phyloP scores from a whole-genome alignment of 2,113 vertebrate genomes.

The Oceanodroma tethys region DNA sequence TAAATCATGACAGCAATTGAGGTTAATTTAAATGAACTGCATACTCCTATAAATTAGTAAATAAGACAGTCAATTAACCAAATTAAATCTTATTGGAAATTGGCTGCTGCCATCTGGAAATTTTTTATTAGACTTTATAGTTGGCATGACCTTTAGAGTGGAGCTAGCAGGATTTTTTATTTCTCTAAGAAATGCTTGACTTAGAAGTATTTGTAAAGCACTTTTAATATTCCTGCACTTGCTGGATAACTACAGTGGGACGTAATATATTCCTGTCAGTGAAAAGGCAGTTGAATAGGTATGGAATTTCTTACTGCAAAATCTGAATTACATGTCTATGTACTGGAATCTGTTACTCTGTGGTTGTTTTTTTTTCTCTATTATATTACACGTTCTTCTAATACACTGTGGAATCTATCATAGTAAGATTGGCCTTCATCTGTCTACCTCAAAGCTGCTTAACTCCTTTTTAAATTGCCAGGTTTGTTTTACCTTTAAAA shows the following conservation, averaged over 20 bases:
- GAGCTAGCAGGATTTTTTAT: neutral
- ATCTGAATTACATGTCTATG: neutral
- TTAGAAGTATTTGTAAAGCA: slow-evolving; percentile 4
- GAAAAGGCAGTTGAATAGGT: neutral
- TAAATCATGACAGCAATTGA: slow-evolving; percentile 53
- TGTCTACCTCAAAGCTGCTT: neutral
- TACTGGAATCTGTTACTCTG: neutral
- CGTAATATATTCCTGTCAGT: neutral
- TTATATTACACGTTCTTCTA: neutral
- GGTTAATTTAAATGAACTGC: slow-evolving; percentile 63
- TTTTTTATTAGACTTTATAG: slow-evolving; percentile 56
- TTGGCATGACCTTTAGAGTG: slow-evolving; percentile 38
- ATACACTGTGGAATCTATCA: neutral
- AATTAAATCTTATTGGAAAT: slow-evolving; percentile 67
- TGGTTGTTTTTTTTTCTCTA: neutral
- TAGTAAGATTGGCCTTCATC: neutral
- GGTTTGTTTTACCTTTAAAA: neutral
- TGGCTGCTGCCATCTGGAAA: slow-evolving; percentile 64
- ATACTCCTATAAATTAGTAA: slow-evolving; percentile 67
- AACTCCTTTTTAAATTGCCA: neutral
- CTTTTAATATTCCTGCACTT: neutral
- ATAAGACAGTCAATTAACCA: slow-evolving; percentile 66
- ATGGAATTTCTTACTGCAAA: neutral
- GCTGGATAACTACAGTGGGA: neutral
- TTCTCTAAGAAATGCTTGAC: slow-evolving; percentile 6